Evolutionary conservation across 2,888 invertebrate genomes (phyloP), one percentile per base, ranked within the genome.

Genomic region (Linyphia triangularis): DNA sequence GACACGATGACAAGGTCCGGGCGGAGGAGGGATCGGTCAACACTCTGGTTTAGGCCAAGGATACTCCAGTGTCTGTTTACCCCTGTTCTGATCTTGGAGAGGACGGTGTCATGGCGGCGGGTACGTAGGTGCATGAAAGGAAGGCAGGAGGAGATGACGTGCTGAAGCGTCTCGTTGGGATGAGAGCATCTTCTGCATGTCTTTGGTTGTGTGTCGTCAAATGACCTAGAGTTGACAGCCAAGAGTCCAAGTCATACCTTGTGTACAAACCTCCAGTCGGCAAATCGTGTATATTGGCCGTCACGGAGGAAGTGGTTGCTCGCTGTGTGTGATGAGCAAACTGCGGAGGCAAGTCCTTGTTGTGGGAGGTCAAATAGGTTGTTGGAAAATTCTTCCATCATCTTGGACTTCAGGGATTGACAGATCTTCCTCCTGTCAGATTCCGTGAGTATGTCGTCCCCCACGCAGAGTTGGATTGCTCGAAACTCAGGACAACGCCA

Each of bases 401-500:
- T 22, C 2, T 13, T 0, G 2, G n/a, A 2, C 6, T 22, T n/a
- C 9, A 69, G 33, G 0, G 19, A 7, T 0, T 9, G 6, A 7
- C 37, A 3, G 1, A 70, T 22, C 5, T 24, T 43, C 0, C 26
- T 24, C 1, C 51, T 0, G 24, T 2, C 2, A 0, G 24, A 1
- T 4, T 0, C 0, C 0, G 16, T 28, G 0, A 72, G 22, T 2
- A 9, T 24, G 0, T 13, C 0, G 0, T 40, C 69, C 0, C 4
- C 22, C 3, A 30, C 16, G 1, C 0, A 0, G 0, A 65, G 0
- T 0, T 13, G 10, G 0, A 30, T 13, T 3, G 16, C 30, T 0
- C 10, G 2, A 4, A 16, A 10, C 0, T 65, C 30, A 2, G 7
- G 4, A 10, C 28, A 65, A 2, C 1, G 13, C 72, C 72, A 72